These are phyloP conservation scores for Diglossa cyanea DNA, from an alignment of 2,797 vertebrate genomes.

Conservation along the genomic window DNA sequence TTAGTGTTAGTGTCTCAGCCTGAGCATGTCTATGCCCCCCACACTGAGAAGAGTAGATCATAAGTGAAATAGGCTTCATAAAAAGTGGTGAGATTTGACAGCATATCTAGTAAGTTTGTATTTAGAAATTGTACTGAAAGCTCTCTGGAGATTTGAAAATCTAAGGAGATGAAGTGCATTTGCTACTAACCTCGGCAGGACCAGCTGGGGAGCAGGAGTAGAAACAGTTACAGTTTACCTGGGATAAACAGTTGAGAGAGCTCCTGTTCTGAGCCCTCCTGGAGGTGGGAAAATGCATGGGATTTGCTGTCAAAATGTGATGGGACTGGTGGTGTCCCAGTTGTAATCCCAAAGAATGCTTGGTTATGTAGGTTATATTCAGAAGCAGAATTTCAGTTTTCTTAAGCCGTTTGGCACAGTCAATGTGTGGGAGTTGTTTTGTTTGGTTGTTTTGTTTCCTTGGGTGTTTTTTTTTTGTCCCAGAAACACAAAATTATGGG, in stretches of 20 bases:
- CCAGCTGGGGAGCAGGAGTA: neutral
- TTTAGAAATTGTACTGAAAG: neutral
- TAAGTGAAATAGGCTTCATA: neutral
- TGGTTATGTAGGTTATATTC: neutral
- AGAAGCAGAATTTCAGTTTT: neutral
- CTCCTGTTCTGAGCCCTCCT: neutral
- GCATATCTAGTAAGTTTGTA: neutral
- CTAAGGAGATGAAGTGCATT: neutral
- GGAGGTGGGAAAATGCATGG: neutral
- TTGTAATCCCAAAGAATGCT: neutral
- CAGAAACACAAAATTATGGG: neutral
- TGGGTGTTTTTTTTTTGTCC: neutral
- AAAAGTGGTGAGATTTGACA: neutral
- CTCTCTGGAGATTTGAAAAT: neutral
- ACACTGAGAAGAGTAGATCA: neutral
- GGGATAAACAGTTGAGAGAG: neutral
- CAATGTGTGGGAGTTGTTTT: neutral
- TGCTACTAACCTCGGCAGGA: neutral
- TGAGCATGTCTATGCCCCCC: rapidly evolving
- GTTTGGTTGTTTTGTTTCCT: rapidly evolving
- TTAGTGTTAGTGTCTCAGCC: neutral
- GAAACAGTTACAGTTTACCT: neutral
- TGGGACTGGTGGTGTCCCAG: neutral
- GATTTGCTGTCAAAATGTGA: constrained; percentile 33
- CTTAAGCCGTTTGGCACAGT: neutral